These are phyloP conservation scores for Pseudorhombus dupliciocellatus DNA, from an alignment of 2,113 vertebrate species.

Conservation along the genomic window DNA sequence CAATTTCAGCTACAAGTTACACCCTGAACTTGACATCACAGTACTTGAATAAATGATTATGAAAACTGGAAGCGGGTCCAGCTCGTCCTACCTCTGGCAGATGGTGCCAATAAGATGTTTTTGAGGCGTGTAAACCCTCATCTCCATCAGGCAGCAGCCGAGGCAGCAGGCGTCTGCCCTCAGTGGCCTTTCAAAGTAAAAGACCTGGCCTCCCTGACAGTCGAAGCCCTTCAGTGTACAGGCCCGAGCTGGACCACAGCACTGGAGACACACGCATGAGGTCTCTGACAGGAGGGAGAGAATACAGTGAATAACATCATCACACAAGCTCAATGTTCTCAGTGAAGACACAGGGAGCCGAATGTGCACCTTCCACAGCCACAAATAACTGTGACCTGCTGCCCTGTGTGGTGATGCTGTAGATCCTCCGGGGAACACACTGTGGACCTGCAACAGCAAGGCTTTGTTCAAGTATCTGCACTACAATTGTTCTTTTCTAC, in stretches of 20 bases:
- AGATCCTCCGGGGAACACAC: conserved; percentile 80
- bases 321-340: neutral
- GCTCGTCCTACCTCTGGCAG: conserved; percentile 68
- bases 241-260: conserved; percentile 79
- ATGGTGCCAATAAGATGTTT: conserved; percentile 76
- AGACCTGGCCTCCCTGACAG: conserved; percentile 62
- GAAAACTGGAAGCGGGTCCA: neutral
- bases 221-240: conserved; percentile 77
- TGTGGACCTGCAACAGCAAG: conserved; percentile 71
- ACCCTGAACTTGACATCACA: neutral
- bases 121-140: conserved; percentile 70
- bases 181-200: conserved; percentile 78
- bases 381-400: conserved; percentile 75
- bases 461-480: neutral
- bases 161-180: conserved; percentile 77
- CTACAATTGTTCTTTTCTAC: neutral
- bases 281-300: conserved; percentile 71
- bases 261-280: conserved; percentile 79
- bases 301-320: neutral
- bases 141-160: conserved; percentile 83
- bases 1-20: too few relatives aligned
- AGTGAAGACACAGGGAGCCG: neutral
- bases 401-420: conserved; percentile 74
- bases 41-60: neutral
- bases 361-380: conserved; percentile 73